Conservation (phyloP, 2,888 invertebrate genomes). For the Nomada ferruginata region DNA sequence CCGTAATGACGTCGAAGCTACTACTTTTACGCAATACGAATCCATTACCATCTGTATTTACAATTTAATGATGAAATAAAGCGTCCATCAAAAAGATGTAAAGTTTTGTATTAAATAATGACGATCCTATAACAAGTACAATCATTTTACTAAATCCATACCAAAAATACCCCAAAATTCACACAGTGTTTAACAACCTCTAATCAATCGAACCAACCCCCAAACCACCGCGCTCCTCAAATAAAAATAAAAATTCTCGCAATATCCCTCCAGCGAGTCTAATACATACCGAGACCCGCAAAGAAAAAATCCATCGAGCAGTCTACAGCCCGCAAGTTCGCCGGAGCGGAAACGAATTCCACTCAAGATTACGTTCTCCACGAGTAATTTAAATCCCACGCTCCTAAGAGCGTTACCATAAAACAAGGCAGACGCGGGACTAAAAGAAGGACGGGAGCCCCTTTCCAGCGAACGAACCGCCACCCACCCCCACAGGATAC, state of each 20-base stretch:
- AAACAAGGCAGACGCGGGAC: constrained; percentile 37
- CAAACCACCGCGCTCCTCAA: no score
- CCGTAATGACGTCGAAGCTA: constrained; percentile 49
- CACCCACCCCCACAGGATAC: constrained; percentile 35
- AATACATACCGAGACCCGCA: no score
- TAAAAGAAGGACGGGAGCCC: constrained; percentile 28
- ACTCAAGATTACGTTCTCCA: constrained; percentile 35
- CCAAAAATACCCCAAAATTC: no score
- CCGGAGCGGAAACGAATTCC: constrained; percentile 28
- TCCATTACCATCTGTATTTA: constrained; percentile 75
- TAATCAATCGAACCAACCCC: no score
- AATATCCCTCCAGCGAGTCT: no score
- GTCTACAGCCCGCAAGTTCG: no score
- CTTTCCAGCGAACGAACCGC: constrained; percentile 32
- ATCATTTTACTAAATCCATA: no score
- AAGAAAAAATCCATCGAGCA: constrained; percentile 1
- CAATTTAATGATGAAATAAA: constrained; percentile 72
- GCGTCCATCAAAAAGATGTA: background rate
- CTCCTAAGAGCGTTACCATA: constrained; percentile 39
- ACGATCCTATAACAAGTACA: no score
- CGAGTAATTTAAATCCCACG: constrained; percentile 50
- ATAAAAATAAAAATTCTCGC: no score
- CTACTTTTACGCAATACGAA: constrained; percentile 68
- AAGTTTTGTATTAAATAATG: no score
- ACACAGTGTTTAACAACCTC: no score